Evolutionary conservation across 2,888 invertebrate species (phyloP), one percentile per base, ranked within the genome.

Genomic region (Limenitis camilla): DNA sequence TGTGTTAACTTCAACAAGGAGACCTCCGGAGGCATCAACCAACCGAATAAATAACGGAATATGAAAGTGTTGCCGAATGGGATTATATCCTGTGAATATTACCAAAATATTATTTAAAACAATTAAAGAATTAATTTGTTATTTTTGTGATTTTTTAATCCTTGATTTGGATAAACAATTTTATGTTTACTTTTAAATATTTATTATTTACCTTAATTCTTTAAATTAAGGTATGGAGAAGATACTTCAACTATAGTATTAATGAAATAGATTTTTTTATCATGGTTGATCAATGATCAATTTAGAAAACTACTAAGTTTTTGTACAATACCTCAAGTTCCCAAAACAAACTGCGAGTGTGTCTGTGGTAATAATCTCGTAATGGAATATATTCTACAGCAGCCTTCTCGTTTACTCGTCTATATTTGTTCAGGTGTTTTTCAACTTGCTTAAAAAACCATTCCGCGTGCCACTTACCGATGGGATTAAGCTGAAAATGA

Each of bases 391-490:
- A 95, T 67, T 94, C 94, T 2, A 81, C 74, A 0, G 66, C 69
- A 0, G 72, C 72, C 5, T 60, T 63, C 42, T 80, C 81, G 10
- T 62, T 49, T 1, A 66, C 71, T 2, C 64, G 65, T 40, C 54
- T 88, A 64, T 60, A 61, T 2, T 58, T 65, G 19, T 40, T 59
- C 40, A 87, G 60, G 62, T 89, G 89, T 1, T 72, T 77, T 67
- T 91, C 88, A 0, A 94, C 95, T 74, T 95, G 94, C 53, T 89
- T 91, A 83, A 92, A 95, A 82, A 95, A 96, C 95, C 95, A 95
- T 6, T 94, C 93, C 59, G 94, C 92, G 73, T 93, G 90, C 92
- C 93, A 95, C 50, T 84, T 81, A 1, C 94, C 94, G 59, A 95
- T 93, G 0, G 84, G 74, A 68, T 96, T 95, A 2, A 92, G 68